phyloP scores from a whole-genome alignment of 1,140 invertebrate genomes.

The Drosophila azteca region DNA sequence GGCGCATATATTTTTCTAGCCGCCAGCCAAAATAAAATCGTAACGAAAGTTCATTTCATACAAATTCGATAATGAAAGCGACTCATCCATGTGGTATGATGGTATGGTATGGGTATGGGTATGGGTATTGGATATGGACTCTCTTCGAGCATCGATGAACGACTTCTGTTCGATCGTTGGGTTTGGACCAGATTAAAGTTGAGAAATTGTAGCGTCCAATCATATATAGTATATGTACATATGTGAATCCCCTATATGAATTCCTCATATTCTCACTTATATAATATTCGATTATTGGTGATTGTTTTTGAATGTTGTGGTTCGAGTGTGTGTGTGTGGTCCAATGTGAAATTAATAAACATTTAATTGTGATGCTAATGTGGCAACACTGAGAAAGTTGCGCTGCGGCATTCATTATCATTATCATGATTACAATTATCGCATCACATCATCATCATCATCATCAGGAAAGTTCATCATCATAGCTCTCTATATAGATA shows the following conservation, averaged over 20 bases:
- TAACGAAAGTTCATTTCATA: conserved; percentile 59
- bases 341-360: conserved; percentile 21
- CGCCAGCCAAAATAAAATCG: conserved; percentile 52
- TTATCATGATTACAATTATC: conserved; percentile 25
- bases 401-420: conserved; percentile 23
- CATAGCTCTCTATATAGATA: conserved; percentile 11
- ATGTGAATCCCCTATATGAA: background rate
- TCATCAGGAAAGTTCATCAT: conserved; percentile 15
- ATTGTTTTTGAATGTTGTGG: conserved; percentile 7
- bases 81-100: background rate
- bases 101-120: too few relatives aligned
- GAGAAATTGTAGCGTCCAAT: conserved; percentile 20
- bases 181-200: conserved; percentile 8
- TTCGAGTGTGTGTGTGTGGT: background rate
- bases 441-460: conserved; percentile 21
- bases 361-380: conserved; percentile 72
- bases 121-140: background rate
- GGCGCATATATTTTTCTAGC: conserved; percentile 68
- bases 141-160: background rate
- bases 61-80: conserved; percentile 59
- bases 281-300: conserved; percentile 33
- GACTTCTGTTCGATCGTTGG: too few relatives aligned
- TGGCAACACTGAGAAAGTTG: conserved; percentile 65
- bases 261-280: conserved; percentile 45
- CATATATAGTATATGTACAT: background rate